Percentiles rank a stretch among this genome's conserved stretches.
Conservation (phyloP, 2,113 vertebrate species). For the Tetrax tetrax region DNA sequence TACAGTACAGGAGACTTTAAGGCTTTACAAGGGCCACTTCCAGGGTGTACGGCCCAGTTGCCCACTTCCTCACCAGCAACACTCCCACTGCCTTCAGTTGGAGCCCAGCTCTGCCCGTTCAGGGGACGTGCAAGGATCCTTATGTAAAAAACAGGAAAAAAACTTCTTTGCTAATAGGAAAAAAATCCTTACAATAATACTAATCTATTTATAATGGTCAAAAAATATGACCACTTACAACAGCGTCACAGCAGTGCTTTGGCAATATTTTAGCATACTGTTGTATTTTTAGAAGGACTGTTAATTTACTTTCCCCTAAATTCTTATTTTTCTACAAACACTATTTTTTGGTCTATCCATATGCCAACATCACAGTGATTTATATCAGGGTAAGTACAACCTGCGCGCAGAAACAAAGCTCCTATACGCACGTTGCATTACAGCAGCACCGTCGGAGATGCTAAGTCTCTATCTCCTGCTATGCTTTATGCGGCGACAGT, state of each 20-base stretch:
- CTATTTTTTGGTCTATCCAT: constrained; percentile 2
- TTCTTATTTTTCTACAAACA: constrained; percentile 47
- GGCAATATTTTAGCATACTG: constrained; percentile 59
- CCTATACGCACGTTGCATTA: not conserved
- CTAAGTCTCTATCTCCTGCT: constrained; percentile 22
- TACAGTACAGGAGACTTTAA: not conserved
- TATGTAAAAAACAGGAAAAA: not conserved
- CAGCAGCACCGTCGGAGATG: not conserved
- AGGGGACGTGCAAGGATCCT: not conserved
- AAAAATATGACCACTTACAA: constrained; percentile 56
- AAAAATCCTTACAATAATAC: constrained; percentile 50
- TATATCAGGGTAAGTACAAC: not conserved
- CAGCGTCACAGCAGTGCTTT: constrained; percentile 35
- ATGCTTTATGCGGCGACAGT: not conserved
- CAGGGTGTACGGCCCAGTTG: not conserved
- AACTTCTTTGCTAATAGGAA: constrained; percentile 14
- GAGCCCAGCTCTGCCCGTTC: not conserved
- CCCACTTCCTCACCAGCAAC: not conserved
- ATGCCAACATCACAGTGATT: constrained; percentile 37
- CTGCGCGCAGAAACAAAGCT: constrained; percentile 39
- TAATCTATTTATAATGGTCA: constrained; percentile 64
- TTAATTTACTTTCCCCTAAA: constrained; percentile 61
- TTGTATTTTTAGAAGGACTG: constrained; percentile 64
- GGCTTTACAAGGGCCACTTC: not conserved
- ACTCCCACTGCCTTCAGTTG: not conserved